Conservation (phyloP, 2,113 vertebrate species). For the Antechinus stuartii region DNA sequence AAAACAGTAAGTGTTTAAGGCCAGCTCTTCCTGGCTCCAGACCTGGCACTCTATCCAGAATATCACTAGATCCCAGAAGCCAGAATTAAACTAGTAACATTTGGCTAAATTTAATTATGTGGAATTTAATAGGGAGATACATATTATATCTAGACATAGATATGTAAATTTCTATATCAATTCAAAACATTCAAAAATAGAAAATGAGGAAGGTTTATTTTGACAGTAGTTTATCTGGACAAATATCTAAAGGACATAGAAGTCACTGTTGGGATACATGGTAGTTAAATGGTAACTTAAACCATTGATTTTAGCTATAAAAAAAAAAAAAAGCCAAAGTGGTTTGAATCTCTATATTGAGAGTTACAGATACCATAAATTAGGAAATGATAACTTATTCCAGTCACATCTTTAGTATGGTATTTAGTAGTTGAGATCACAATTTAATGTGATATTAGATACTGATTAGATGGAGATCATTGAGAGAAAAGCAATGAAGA, state of each 20-base stretch:
- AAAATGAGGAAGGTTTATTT: background rate
- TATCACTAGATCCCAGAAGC: background rate
- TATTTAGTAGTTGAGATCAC: background rate
- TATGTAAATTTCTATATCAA: background rate
- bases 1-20: background rate
- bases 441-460: background rate
- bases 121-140: background rate
- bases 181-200: background rate
- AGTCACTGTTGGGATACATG: background rate
- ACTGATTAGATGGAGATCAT: background rate
- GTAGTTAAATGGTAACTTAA: background rate
- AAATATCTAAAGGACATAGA: background rate
- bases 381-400: background rate
- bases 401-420: background rate
- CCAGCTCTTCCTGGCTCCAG: background rate
- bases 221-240: background rate
- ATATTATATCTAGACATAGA: background rate
- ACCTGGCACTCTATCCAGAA: background rate
- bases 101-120: background rate
- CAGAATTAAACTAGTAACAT: background rate
- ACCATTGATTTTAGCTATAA: background rate
- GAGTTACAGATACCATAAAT: background rate
- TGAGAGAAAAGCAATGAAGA: background rate
- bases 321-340: background rate
- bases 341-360: background rate